These are phyloP conservation scores for Drosophila nigrodunni DNA, from an alignment of 1,140 invertebrate genomes.

Conservation along the genomic window DNA sequence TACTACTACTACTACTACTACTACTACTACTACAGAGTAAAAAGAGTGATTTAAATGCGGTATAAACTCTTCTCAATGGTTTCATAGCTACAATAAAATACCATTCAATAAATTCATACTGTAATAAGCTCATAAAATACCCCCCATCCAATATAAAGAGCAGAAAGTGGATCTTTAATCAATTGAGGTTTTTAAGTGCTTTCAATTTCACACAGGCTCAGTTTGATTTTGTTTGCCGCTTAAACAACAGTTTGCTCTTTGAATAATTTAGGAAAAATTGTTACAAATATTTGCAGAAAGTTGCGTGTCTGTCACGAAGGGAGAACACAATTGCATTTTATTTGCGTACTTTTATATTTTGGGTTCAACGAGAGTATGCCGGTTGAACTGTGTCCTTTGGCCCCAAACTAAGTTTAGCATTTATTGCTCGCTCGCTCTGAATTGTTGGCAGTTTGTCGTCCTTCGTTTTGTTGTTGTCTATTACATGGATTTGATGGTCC, in stretches of 20 bases:
- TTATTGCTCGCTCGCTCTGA: constrained; percentile 8
- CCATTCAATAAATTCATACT: no score
- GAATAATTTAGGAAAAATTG: neutral
- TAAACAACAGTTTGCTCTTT: neutral
- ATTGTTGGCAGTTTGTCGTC: constrained; percentile 5
- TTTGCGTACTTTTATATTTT: constrained; percentile 3
- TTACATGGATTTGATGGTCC: constrained; percentile 26
- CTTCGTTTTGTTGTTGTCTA: constrained; percentile 13
- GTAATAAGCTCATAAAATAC: no score
- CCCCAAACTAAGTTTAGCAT: constrained; percentile 8
- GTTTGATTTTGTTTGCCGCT: neutral
- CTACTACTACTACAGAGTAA: no score
- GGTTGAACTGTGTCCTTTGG: constrained; percentile 9
- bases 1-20: no score
- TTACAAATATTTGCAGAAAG: neutral
- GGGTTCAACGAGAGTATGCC: constrained; percentile 4
- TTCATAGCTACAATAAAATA: no score
- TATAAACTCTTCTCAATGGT: no score
- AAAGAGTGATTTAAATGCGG: no score
- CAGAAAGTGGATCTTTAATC: no score
- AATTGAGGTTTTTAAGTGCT: no score
- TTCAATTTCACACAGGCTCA: neutral
- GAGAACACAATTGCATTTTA: constrained; percentile 15
- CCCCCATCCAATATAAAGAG: no score
- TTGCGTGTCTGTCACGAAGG: constrained; percentile 7